These are phyloP conservation scores for Andrena fulva DNA, from an alignment of 2,888 invertebrate genomes.

Conservation along the genomic window DNA sequence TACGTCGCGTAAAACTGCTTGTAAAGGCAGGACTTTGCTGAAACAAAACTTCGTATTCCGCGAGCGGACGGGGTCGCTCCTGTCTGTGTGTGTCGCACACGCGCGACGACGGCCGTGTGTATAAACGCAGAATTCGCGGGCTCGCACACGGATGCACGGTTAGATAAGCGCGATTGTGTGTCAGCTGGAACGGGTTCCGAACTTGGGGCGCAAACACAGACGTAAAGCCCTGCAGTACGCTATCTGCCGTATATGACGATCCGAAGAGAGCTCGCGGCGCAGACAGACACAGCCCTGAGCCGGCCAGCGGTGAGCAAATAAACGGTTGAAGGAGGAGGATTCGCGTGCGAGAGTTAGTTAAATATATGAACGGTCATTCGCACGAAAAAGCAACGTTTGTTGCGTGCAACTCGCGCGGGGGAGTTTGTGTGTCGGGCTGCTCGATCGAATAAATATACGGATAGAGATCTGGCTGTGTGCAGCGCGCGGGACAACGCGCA, in stretches of 20 bases:
- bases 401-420: conserved; percentile 43
- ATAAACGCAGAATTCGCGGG: conserved; percentile 34
- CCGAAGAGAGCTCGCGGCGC: conserved; percentile 21
- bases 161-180: conserved; percentile 54
- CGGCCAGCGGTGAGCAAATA: conserved; percentile 43
- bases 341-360: conserved; percentile 53
- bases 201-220: conserved; percentile 40
- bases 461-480: conserved; percentile 55
- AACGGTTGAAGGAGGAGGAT: conserved; percentile 26
- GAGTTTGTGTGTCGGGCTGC: conserved; percentile 25
- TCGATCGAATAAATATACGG: conserved; percentile 61
- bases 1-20: conserved; percentile 76
- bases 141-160: conserved; percentile 22
- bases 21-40: conserved; percentile 68
- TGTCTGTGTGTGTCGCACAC: conserved; percentile 5
- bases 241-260: conserved; percentile 49
- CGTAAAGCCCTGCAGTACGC: conserved; percentile 12
- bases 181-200: conserved; percentile 27
- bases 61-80: conserved; percentile 11
- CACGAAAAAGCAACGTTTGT: conserved; percentile 56
- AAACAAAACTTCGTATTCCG: conserved; percentile 66
- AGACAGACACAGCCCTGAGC: background rate
- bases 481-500: conserved; percentile 4
- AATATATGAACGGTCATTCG: conserved; percentile 59
- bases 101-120: background rate